Percentiles rank a stretch among this genome's conserved stretches.
Evolutionary conservation across 2,797 vertebrate species (phyloP).

Genomic region (Alcedo quadribrachys): DNA sequence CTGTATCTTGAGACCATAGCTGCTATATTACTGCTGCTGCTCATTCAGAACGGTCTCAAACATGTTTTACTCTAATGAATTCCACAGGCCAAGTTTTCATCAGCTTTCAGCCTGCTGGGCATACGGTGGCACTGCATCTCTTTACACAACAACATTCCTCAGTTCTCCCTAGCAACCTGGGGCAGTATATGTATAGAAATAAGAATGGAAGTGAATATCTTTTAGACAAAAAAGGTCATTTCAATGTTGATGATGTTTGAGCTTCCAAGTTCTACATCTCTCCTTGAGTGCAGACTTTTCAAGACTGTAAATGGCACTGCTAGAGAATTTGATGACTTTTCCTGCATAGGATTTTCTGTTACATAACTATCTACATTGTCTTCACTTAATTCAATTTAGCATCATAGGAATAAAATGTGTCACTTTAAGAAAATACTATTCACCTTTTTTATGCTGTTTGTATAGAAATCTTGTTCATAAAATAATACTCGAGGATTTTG

Average conservation of each 20-base stretch:
- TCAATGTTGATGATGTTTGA: conserved; percentile 34
- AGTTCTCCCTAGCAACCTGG: conserved; percentile 43
- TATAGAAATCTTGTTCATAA: neutral
- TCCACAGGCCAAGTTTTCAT: conserved; percentile 61
- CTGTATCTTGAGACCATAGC: conserved; percentile 43
- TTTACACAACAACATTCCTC: conserved; percentile 19
- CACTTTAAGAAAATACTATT: neutral
- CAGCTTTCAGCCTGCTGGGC: conserved; percentile 54
- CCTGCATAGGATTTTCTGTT: neutral
- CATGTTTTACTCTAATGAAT: conserved; percentile 61
- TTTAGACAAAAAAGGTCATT: conserved; percentile 36
- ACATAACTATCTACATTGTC: neutral
- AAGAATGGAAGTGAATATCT: conserved; percentile 17
- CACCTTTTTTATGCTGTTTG: neutral
- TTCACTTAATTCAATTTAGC: neutral
- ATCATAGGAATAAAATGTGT: neutral
- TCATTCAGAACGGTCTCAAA: conserved; percentile 49
- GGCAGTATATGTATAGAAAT: conserved; percentile 37
- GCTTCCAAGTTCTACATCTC: neutral
- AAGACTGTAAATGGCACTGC: neutral
- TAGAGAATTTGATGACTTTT: neutral
- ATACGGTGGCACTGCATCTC: conserved; percentile 37
- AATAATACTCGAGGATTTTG: neutral
- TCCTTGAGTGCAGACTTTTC: neutral
- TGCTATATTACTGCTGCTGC: conserved; percentile 49